phyloP scores from a whole-genome alignment of 2,888 invertebrate species.

The Stenolophus ochropezus region DNA sequence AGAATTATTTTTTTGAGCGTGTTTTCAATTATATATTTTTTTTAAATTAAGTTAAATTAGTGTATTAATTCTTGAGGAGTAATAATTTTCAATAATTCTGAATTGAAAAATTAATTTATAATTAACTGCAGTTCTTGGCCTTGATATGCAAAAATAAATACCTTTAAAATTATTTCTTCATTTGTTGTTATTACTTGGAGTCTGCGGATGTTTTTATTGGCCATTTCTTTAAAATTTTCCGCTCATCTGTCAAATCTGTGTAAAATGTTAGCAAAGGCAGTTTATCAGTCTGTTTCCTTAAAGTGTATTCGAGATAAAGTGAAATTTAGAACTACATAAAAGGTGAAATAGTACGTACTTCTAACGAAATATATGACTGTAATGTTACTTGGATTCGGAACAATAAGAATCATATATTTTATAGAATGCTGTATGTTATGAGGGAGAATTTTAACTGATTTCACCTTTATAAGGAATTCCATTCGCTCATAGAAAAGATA shows the following conservation, averaged over 20 bases:
- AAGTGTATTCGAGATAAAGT: slow-evolving; percentile 32
- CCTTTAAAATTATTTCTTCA: too few species aligned
- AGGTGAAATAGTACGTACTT: slow-evolving; percentile 28
- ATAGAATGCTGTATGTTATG: not conserved
- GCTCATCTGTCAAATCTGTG: not conserved
- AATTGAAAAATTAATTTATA: too few species aligned
- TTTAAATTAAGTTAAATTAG: too few species aligned
- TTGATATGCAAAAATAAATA: too few species aligned
- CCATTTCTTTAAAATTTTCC: not conserved
- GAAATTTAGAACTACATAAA: slow-evolving; percentile 27
- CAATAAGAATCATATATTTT: slow-evolving; percentile 29
- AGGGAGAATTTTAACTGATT: not conserved
- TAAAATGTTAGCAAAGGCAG: not conserved
- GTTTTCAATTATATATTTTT: too few species aligned
- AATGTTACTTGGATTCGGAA: slow-evolving; percentile 20
- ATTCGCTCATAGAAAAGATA: not conserved
- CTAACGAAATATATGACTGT: slow-evolving; percentile 6
- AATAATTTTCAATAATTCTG: too few species aligned
- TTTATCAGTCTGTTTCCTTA: slow-evolving; percentile 18
- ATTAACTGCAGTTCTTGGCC: too few species aligned
- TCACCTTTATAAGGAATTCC: not conserved
- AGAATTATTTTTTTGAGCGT: too few species aligned
- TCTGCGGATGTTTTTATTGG: too few species aligned
- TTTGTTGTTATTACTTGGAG: too few species aligned
- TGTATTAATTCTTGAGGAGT: too few species aligned